Base-by-base conservation (phyloP, 2,888 invertebrate species). In the Drosophila demipolita region DNA sequence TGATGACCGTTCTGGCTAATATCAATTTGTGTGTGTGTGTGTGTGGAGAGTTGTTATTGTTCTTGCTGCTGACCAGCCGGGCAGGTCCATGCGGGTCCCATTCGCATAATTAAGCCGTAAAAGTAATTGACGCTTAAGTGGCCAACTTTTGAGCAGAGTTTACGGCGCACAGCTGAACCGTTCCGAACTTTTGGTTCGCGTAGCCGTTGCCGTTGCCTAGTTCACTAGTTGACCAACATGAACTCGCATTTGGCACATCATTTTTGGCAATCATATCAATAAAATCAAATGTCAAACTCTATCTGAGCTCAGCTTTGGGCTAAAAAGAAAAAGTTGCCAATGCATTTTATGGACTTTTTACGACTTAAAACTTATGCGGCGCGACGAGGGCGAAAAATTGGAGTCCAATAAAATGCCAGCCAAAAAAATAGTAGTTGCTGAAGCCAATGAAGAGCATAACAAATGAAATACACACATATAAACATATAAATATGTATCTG, bases 301-400 rank as follows among this genome's bases (percentile, higher is more conserved):
- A 83, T 63, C 54, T 58, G 52, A 67, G 40, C 50, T 49, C 50
- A 69, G 82, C 42, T 59, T 33, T 32, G 15, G 36, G n/a, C 55
- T 53, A 55, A 66, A 66, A 62, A 66, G 75, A 86, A 90, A 90
- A 90, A 89, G 68, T 87, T 90, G 69, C 55, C 75, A 90, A 90
- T 87, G 87, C 87, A 87, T 87, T 87, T 87, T 90, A 87, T 87
- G 75, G 80, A 78, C 89, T 90, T 90, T 87, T 90, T 87, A 87
- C 88, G 88, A 82, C 90, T 81, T 67, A 67, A 85, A 90, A 87
- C 86, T 89, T 90, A 87, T 87, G 90, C 77, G 89, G 67, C 66
- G 80, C 62, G 65, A 66, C 64, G 64, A 54, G 53, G 65, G 49
- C 63, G 64, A 71, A 63, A 53, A 61, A 69, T 35, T 52, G 42